These are phyloP conservation scores for Carassius carassius DNA, from an alignment of 2,113 vertebrate genomes.

Conservation along the genomic window DNA sequence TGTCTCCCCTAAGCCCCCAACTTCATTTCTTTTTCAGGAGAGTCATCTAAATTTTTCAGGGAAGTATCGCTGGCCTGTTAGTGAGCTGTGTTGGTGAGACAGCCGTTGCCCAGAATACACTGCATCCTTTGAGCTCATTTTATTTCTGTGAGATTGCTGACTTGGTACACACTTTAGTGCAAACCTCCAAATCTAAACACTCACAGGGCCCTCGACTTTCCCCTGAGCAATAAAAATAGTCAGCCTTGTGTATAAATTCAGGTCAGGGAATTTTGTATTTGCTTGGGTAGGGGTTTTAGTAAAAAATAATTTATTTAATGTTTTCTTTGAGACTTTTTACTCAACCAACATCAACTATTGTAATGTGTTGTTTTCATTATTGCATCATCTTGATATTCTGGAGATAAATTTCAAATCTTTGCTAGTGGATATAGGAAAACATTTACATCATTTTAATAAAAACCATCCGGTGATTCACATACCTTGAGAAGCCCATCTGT, in stretches of 20 bases:
- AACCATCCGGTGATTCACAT: neutral
- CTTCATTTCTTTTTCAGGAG: slow-evolving; percentile 28
- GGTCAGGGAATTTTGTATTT: neutral
- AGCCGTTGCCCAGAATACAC: neutral
- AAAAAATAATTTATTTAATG: neutral
- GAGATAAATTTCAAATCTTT: neutral
- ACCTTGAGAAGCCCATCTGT: neutral
- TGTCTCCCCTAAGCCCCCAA: neutral
- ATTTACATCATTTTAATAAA: neutral
- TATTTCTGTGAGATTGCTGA: slow-evolving; percentile 27
- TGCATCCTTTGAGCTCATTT: neutral
- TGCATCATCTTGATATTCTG: neutral
- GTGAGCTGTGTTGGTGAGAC: slow-evolving; percentile 4
- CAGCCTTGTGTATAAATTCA: neutral
- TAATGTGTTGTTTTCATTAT: neutral
- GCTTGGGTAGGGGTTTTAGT: neutral
- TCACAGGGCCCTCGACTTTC: neutral
- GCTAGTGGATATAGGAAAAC: neutral
- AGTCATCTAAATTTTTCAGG: slow-evolving; percentile 28
- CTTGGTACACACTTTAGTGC: neutral
- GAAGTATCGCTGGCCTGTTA: neutral
- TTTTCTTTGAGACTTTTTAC: neutral
- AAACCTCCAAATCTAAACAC: neutral
- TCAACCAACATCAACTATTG: neutral
- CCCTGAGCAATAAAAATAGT: neutral